These are phyloP conservation scores for Melanogrammus aeglefinus DNA, from an alignment of 2,797 vertebrate genomes.

Conservation along the genomic window DNA sequence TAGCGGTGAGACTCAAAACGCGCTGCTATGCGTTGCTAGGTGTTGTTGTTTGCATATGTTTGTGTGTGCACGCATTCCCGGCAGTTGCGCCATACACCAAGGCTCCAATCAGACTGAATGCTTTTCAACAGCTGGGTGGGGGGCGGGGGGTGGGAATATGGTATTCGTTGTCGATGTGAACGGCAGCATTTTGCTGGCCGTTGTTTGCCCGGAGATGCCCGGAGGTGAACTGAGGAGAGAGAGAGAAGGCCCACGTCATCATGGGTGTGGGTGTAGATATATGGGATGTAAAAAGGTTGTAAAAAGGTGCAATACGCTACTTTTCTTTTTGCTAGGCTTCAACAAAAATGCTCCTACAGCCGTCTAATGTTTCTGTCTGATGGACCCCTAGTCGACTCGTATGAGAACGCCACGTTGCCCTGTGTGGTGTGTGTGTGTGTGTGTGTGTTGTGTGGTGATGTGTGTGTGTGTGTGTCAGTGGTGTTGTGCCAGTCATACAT, in stretches of 20 bases:
- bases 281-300: neutral
- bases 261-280: neutral
- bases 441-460: no score
- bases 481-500: conserved; percentile 18
- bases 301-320: neutral
- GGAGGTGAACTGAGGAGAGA: neutral
- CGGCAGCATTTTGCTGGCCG: neutral
- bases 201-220: no score
- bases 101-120: neutral
- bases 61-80: neutral
- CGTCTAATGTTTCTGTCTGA: neutral
- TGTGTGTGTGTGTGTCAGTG: neutral
- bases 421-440: no score
- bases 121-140: neutral
- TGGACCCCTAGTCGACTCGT: neutral
- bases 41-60: neutral
- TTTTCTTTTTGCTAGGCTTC: neutral
- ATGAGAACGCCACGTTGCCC: neutral
- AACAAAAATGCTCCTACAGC: neutral
- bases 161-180: neutral
- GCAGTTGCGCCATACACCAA: no score
- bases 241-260: neutral
- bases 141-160: no score
- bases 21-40: neutral
- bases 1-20: neutral